Evolutionary conservation across 2,113 vertebrate genomes (phyloP).

Genomic region (Neolamprologus sp.): DNA sequence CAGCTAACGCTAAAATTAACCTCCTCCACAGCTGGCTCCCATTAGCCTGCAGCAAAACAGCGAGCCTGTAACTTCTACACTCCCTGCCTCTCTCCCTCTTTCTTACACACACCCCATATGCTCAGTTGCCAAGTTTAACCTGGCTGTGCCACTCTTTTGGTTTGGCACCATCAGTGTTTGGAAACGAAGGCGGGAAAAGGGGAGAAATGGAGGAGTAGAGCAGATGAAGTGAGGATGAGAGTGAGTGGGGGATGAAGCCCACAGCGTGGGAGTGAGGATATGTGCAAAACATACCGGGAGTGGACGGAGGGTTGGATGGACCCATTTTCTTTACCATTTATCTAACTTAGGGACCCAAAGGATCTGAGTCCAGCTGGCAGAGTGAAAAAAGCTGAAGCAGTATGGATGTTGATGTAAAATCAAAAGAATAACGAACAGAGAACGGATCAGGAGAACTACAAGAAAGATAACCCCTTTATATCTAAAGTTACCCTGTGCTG

Average conservation of each 20-base stretch:
- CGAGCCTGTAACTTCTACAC: constrained; percentile 50
- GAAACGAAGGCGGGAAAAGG: constrained; percentile 11
- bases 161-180: constrained; percentile 51
- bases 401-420: background rate
- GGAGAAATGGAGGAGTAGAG: background rate
- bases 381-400: background rate
- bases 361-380: background rate
- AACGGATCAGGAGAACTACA: background rate
- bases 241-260: background rate
- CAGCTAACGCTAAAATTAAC: constrained; percentile 69
- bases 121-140: constrained; percentile 47
- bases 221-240: background rate
- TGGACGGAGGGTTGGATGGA: background rate
- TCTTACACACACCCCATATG: background rate
- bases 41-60: constrained; percentile 66
- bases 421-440: constrained; percentile 7
- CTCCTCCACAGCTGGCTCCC: constrained; percentile 72
- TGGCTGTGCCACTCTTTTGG: constrained; percentile 44
- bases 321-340: background rate
- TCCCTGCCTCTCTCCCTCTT: background rate
- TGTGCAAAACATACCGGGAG: background rate
- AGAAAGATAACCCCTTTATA: background rate
- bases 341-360: background rate
- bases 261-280: background rate
- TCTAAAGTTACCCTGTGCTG: background rate